Evolutionary conservation across 1,140 invertebrate genomes (phyloP), one percentile per base, ranked within the genome.

Genomic region (Thrips palmi): DNA sequence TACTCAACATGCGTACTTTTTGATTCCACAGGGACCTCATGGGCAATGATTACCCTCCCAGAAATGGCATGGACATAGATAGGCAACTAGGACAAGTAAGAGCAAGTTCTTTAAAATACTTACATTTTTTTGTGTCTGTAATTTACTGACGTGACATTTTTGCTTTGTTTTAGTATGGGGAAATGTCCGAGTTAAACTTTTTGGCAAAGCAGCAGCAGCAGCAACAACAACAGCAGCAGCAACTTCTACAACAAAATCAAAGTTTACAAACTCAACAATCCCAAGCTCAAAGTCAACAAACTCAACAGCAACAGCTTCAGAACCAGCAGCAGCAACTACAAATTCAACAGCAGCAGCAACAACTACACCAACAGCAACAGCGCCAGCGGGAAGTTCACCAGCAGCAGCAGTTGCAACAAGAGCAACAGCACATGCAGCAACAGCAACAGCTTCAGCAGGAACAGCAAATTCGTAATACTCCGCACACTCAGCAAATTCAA

Each of bases 361-460:
- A 29, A 22, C 36, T 22, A 15, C 18, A 33, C n/a, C n/a, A n/a
- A 25, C 40, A 32, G 22, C 40, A 27, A 33, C 41, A 42, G 15
- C 32, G 22, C 10, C 21, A 15, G 17, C 18, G 5, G 4, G 24
- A 36, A 4, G 21, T 25, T n/a, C 21, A 18, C 20, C 18, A 18
- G 28, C 30, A 31, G 12, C 33, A 22, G 33, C 40, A 44, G 27
- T 33, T 33, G 14, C 36, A 38, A 2, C 33, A 37, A 8, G 11
- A 25, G 20, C 24, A 34, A 23, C 4, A n/a, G 20, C 32, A n/a
- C n/a, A n/a, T 30, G 15, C 34, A 37, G 21, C 45, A 47, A 31
- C 42, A 41, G 17, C 39, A 47, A 28, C 31, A 42, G 28, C 22
- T 20, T 14, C 37, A 42, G 27, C 37, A 42, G 3, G 33, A 39